phyloP scores from a whole-genome alignment of 1,140 invertebrate species.

The Calliopsis andreniformis region DNA sequence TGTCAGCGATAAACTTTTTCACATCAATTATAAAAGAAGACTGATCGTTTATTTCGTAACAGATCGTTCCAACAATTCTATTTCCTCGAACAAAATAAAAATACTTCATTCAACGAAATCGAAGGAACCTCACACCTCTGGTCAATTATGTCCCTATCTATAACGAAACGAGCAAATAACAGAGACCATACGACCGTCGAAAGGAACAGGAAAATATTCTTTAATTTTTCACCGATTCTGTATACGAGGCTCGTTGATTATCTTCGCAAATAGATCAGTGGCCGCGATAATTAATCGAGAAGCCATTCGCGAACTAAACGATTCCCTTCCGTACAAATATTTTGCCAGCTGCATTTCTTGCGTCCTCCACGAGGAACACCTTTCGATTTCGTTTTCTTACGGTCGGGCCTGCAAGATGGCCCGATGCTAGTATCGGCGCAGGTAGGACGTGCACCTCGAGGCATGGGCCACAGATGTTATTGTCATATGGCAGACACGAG shows the following conservation, averaged over 20 bases:
- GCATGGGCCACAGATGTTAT: conserved; percentile 75
- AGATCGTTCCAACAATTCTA: background rate
- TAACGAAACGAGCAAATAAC: conserved; percentile 3
- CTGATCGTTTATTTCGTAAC: too few species aligned
- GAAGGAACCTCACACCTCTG: background rate
- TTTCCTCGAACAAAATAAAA: too few species aligned
- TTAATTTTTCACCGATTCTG: too few species aligned
- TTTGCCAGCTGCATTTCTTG: conserved; percentile 63
- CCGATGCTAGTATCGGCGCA: conserved; percentile 35
- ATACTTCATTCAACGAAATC: background rate
- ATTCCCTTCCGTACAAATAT: conserved; percentile 50
- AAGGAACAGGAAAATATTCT: too few species aligned
- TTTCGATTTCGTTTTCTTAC: conserved; percentile 67
- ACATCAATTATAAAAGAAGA: background rate
- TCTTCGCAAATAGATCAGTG: background rate
- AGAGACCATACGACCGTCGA: background rate
- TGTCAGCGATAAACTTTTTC: background rate
- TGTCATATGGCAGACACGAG: conserved; percentile 76
- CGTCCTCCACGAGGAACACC: conserved; percentile 36
- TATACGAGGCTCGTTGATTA: too few species aligned
- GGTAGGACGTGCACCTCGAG: conserved; percentile 39
- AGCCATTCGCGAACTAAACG: conserved; percentile 4
- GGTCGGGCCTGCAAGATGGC: conserved; percentile 72
- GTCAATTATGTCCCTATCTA: background rate
- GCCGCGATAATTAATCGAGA: conserved; percentile 21